A percentile compares a stretch with the other conserved stretches of the same genome.
Evolutionary conservation across 2,888 invertebrate genomes (phyloP).

Genomic region (Agrotis clavis): DNA sequence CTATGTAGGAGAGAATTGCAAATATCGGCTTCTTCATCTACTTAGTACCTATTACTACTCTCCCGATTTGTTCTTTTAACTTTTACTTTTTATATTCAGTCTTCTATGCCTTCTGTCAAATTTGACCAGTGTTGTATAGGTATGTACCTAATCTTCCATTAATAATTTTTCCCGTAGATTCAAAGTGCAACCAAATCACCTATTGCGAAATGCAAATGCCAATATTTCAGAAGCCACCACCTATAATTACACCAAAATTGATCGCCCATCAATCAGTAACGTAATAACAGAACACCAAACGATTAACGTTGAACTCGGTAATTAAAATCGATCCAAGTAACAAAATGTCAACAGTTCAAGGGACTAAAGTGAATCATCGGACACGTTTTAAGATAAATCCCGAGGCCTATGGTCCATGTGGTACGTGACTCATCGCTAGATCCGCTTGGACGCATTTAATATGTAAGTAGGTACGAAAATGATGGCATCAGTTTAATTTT

Average conservation of each 20-base stretch:
- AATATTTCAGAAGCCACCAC: conserved; percentile 33
- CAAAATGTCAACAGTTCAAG: conserved; percentile 81
- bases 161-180: background rate
- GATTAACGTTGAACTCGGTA: conserved; percentile 26
- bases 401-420: conserved; percentile 61
- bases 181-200: background rate
- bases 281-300: conserved; percentile 11
- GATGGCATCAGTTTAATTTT: conserved; percentile 47
- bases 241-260: conserved; percentile 30
- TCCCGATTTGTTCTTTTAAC: background rate
- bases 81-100: background rate
- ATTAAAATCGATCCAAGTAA: conserved; percentile 39
- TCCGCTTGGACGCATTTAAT: conserved; percentile 77
- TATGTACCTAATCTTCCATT: background rate
- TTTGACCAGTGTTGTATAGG: too few relatives aligned
- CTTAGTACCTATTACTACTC: background rate
- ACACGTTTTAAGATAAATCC: conserved; percentile 65
- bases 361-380: conserved; percentile 72
- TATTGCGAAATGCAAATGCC: background rate
- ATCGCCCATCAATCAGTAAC: conserved; percentile 33
- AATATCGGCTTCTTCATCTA: too few relatives aligned
- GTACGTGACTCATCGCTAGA: conserved; percentile 75
- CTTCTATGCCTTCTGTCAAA: background rate
- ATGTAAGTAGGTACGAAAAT: conserved; percentile 56
- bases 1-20: too few relatives aligned